Evolutionary conservation across 2,797 vertebrate species (phyloP).

Genomic region (Periophthalmus magnuspinnatus): DNA sequence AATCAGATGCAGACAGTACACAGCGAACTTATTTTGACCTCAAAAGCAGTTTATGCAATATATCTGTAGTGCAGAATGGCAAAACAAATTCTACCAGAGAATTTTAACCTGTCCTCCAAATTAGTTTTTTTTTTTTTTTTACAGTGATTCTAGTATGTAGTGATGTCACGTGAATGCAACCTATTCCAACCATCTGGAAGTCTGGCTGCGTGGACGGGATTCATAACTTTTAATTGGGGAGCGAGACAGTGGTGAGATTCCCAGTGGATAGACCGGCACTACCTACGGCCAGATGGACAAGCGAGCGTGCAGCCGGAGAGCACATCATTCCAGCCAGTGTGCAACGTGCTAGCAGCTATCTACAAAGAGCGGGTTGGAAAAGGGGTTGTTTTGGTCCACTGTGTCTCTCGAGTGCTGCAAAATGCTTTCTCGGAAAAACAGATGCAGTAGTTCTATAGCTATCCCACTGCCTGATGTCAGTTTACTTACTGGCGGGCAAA

Average conservation of each 20-base stretch:
- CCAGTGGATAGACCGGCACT: slow-evolving; percentile 61
- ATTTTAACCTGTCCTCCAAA: no score
- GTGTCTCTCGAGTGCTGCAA: slow-evolving; percentile 27
- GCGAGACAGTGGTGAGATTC: slow-evolving; percentile 64
- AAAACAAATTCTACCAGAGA: no score
- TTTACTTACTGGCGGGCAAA: background rate
- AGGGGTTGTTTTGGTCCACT: slow-evolving; percentile 18
- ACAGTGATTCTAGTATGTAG: no score
- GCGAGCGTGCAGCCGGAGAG: slow-evolving; percentile 55
- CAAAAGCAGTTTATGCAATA: no score
- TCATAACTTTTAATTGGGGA: slow-evolving; percentile 78
- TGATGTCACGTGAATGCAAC: slow-evolving; percentile 6
- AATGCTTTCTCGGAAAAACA: slow-evolving; percentile 25
- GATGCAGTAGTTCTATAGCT: background rate
- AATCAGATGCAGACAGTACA: no score
- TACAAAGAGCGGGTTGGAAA: slow-evolving; percentile 33
- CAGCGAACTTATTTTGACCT: no score
- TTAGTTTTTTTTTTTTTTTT: no score
- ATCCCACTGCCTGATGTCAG: background rate
- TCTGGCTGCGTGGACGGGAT: slow-evolving; percentile 68
- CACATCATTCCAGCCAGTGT: slow-evolving; percentile 41
- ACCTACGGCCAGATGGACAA: slow-evolving; percentile 74
- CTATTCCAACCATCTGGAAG: slow-evolving; percentile 77
- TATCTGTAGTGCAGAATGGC: no score
- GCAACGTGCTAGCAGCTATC: slow-evolving; percentile 27